A percentile compares a stretch with the other conserved stretches of the same genome.
Conservation (phyloP, 2,797 vertebrate genomes). For the Bradypodion pumilum region DNA sequence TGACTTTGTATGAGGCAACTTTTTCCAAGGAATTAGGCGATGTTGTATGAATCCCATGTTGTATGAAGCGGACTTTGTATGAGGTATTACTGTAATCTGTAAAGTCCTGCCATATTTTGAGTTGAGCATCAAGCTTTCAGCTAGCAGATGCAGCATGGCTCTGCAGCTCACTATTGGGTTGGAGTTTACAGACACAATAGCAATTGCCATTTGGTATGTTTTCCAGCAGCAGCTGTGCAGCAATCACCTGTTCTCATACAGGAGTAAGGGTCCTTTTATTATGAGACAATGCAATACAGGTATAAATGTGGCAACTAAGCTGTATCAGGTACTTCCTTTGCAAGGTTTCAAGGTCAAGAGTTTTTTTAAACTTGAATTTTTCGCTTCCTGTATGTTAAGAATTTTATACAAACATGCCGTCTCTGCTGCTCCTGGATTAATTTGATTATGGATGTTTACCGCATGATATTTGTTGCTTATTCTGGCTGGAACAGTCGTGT, state of each 20-base stretch:
- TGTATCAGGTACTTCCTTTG: neutral
- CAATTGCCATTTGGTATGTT: neutral
- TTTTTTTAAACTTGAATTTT: neutral
- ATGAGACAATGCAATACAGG: neutral
- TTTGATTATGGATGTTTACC: neutral
- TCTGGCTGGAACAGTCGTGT: neutral
- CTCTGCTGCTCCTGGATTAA: neutral
- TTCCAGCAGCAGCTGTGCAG: neutral
- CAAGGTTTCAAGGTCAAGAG: neutral
- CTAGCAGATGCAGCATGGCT: neutral
- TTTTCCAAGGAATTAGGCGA: too few species aligned
- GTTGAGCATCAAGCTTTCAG: neutral
- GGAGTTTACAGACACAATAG: neutral
- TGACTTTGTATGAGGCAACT: too few species aligned
- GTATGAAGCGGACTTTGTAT: too few species aligned
- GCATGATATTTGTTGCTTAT: neutral
- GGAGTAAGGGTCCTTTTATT: neutral
- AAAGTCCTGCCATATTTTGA: neutral
- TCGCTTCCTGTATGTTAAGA: neutral
- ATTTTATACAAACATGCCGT: neutral
- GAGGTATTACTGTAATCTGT: too few species aligned
- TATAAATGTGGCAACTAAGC: neutral
- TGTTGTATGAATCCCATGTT: too few species aligned
- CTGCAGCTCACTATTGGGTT: neutral
- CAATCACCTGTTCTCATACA: neutral